Conservation (phyloP, 2,888 invertebrate genomes). For the Alentia gelatinosa region DNA sequence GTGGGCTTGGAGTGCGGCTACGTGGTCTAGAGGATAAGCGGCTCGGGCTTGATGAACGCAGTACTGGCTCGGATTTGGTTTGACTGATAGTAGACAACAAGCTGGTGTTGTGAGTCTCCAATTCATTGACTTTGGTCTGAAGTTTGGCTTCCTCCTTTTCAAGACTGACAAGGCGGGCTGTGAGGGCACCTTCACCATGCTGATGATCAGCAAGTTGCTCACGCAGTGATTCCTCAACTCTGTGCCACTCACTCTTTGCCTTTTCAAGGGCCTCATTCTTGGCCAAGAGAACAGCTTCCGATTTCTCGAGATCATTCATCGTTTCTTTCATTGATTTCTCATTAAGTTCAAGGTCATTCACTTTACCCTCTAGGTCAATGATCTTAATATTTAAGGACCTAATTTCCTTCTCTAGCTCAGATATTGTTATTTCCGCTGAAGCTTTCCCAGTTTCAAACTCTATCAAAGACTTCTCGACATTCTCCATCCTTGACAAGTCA, state of each 20-base stretch:
- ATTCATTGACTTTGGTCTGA: conserved; percentile 66
- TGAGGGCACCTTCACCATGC: background rate
- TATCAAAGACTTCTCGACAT: conserved; percentile 66
- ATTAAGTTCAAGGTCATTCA: conserved; percentile 65
- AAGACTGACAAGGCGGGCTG: conserved; percentile 1
- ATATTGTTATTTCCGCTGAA: background rate
- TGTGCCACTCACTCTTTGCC: background rate
- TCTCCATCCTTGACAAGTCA: conserved; percentile 58
- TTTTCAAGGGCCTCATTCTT: conserved; percentile 5
- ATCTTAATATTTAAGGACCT: conserved; percentile 27
- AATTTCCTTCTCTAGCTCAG: conserved; percentile 27
- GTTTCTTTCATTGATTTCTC: conserved; percentile 58
- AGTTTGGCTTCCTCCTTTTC: conserved; percentile 42
- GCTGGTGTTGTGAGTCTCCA: conserved; percentile 71
- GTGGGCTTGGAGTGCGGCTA: conserved; percentile 24
- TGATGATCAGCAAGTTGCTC: conserved; percentile 3
- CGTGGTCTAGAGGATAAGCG: background rate
- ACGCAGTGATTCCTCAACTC: background rate
- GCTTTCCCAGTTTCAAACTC: conserved; percentile 72
- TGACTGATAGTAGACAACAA: conserved; percentile 8
- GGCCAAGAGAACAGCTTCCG: conserved; percentile 64
- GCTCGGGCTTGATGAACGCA: background rate
- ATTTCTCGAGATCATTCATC: conserved; percentile 68
- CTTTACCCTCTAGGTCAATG: conserved; percentile 62
- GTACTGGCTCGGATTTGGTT: background rate